Percentiles rank a stretch among this genome's conserved stretches.
Conservation (phyloP, 2,113 vertebrate genomes). For the Paraplagusia blochii region DNA sequence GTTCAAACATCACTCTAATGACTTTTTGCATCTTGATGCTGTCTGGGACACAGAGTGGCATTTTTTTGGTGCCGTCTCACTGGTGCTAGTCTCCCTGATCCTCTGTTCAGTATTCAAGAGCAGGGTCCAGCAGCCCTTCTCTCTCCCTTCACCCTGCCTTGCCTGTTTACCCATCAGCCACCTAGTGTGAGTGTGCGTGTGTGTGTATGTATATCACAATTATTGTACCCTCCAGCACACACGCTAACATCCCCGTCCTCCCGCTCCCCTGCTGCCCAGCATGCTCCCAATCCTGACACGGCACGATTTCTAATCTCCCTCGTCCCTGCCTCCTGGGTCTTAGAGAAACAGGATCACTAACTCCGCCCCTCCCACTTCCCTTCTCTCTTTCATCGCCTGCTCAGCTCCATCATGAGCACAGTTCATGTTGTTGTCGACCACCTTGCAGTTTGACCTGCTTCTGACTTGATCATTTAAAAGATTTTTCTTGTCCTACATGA, state of each 20-base stretch:
- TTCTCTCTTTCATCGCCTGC: conserved; percentile 40
- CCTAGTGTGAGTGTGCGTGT: conserved; percentile 62
- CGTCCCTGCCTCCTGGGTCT: conserved; percentile 60
- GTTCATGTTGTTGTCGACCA: conserved; percentile 37
- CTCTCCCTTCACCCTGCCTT: conserved; percentile 50
- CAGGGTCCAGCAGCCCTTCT: conserved; percentile 44
- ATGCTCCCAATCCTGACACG: conserved; percentile 69
- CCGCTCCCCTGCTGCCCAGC: conserved; percentile 55
- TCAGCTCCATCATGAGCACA: conserved; percentile 41
- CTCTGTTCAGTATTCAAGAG: conserved; percentile 73
- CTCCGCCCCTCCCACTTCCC: conserved; percentile 43
- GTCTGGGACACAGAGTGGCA: conserved; percentile 44
- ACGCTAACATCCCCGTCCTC: conserved; percentile 39
- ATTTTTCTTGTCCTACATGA: too few relatives aligned
- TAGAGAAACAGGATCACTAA: conserved; percentile 51
- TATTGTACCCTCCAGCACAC: conserved; percentile 58
- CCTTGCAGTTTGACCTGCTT: conserved; percentile 50
- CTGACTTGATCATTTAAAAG: conserved; percentile 52
- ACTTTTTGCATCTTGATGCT: conserved; percentile 42
- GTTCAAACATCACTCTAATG: conserved; percentile 35
- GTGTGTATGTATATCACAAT: conserved; percentile 73
- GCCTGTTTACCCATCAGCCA: conserved; percentile 73
- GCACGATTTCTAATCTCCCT: conserved; percentile 69
- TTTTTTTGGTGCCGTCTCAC: conserved; percentile 56
- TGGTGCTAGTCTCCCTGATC: conserved; percentile 59